phyloP scores from a whole-genome alignment of 2,888 invertebrate species.

The Octodonta nipae region DNA sequence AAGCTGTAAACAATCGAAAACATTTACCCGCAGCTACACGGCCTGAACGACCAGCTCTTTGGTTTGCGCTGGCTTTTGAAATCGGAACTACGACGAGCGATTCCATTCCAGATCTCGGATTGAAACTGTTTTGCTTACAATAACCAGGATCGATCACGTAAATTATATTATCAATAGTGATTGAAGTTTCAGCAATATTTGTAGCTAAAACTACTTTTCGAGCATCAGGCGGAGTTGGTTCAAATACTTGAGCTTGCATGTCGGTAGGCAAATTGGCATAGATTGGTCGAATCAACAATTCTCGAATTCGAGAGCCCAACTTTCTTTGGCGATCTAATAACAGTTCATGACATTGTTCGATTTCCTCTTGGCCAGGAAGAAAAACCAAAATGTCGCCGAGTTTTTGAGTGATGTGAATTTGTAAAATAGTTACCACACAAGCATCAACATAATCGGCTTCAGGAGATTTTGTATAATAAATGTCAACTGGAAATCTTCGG shows the following conservation, averaged over 20 bases:
- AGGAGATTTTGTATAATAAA: slow-evolving; percentile 97
- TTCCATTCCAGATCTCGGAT: slow-evolving; percentile 96
- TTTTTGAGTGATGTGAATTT: slow-evolving; percentile 96
- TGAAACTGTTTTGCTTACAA: slow-evolving; percentile 96
- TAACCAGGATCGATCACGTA: slow-evolving; percentile 99
- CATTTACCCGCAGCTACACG: slow-evolving; percentile 95
- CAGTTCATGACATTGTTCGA: slow-evolving; percentile 80
- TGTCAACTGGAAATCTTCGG: slow-evolving; percentile 86
- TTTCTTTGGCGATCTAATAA: slow-evolving; percentile 73
- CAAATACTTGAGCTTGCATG: slow-evolving; percentile 97
- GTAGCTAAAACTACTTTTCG: slow-evolving; percentile 95
- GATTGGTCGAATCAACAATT: slow-evolving; percentile 85
- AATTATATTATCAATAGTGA: slow-evolving; percentile 96
- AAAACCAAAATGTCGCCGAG: slow-evolving; percentile 93
- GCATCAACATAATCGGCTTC: slow-evolving; percentile 99
- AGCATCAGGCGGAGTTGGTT: slow-evolving; percentile 91
- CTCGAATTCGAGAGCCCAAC: slow-evolving; percentile 84
- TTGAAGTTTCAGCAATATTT: slow-evolving; percentile 96
- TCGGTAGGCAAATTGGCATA: slow-evolving; percentile 98
- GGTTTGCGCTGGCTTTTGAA: slow-evolving; percentile 95
- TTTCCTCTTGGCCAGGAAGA: slow-evolving; percentile 85
- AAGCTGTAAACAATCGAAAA: slow-evolving; percentile 95
- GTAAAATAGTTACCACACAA: slow-evolving; percentile 87
- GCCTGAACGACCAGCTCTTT: slow-evolving; percentile 90
- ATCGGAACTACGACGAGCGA: slow-evolving; percentile 95